Conservation (phyloP, 35 echinoderm and acorn worm species). For the Eucidaris tribuloides region DNA sequence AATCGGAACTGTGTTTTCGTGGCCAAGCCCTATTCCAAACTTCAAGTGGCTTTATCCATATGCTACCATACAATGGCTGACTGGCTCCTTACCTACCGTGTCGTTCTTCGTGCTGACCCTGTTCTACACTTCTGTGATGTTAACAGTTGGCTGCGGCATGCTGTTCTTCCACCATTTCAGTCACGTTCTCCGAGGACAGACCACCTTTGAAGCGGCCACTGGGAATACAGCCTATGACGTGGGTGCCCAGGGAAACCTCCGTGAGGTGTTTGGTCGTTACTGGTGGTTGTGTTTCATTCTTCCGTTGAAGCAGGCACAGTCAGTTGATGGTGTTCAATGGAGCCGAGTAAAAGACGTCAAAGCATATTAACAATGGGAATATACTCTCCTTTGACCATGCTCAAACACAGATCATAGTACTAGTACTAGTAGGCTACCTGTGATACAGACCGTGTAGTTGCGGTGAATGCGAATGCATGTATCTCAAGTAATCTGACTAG, state of each 20-base stretch:
- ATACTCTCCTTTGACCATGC: no score
- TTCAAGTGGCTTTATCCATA: constrained; percentile 67
- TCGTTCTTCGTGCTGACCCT: constrained; percentile 44
- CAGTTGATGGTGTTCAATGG: constrained; percentile 68
- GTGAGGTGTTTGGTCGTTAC: constrained; percentile 70
- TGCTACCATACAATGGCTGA: constrained; percentile 47
- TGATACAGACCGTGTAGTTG: no score
- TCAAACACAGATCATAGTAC: no score
- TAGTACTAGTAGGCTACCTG: no score
- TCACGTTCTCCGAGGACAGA: constrained; percentile 59
- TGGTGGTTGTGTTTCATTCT: constrained; percentile 74
- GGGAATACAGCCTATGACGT: constrained; percentile 20
- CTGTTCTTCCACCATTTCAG: constrained; percentile 62
- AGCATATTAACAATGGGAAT: no score
- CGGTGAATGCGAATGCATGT: no score
- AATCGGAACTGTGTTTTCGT: constrained; percentile 46
- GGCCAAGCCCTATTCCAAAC: constrained; percentile 26
- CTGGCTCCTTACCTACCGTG: constrained; percentile 6
- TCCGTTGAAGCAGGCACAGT: constrained; percentile 47
- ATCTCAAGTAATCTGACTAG: no score
- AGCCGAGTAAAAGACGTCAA: constrained; percentile 56
- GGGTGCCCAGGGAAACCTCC: constrained; percentile 41
- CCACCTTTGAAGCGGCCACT: constrained; percentile 45
- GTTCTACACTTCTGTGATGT: constrained; percentile 56
- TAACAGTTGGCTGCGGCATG: constrained; percentile 18